phyloP scores from a whole-genome alignment of 1,140 invertebrate species.

The Bombus cullumanus region DNA sequence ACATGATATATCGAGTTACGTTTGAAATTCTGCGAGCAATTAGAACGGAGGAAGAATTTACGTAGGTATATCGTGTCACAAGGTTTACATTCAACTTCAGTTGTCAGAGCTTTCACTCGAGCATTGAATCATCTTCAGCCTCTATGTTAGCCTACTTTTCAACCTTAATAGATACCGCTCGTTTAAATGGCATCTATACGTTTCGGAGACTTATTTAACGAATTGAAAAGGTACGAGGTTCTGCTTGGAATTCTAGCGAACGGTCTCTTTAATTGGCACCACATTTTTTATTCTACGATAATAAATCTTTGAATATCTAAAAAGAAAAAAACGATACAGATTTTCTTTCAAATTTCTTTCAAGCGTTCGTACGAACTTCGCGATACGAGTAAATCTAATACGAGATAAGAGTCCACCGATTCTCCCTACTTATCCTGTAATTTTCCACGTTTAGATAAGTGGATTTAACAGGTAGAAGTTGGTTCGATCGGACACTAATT shows the following conservation, averaged over 20 bases:
- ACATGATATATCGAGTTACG: neutral
- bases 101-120: slow-evolving; percentile 54
- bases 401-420: no score
- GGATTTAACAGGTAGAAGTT: no score
- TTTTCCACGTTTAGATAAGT: no score
- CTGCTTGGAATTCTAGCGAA: neutral
- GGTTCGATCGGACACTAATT: no score
- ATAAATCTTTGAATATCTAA: neutral
- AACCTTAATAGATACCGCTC: slow-evolving; percentile 41
- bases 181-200: slow-evolving; percentile 19
- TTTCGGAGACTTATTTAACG: slow-evolving; percentile 21
- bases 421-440: no score
- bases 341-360: neutral
- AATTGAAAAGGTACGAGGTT: neutral
- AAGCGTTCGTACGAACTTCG: no score
- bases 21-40: neutral
- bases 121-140: slow-evolving; percentile 39
- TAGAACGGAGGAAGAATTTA: slow-evolving; percentile 10
- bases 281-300: neutral
- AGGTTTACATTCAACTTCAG: slow-evolving; percentile 27
- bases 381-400: no score
- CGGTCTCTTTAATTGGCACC: neutral
- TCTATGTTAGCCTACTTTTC: slow-evolving; percentile 47
- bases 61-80: neutral
- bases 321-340: neutral